Evolutionary conservation across 2,888 invertebrate genomes (phyloP).

Genomic region (Hypselothyrea guttata): DNA sequence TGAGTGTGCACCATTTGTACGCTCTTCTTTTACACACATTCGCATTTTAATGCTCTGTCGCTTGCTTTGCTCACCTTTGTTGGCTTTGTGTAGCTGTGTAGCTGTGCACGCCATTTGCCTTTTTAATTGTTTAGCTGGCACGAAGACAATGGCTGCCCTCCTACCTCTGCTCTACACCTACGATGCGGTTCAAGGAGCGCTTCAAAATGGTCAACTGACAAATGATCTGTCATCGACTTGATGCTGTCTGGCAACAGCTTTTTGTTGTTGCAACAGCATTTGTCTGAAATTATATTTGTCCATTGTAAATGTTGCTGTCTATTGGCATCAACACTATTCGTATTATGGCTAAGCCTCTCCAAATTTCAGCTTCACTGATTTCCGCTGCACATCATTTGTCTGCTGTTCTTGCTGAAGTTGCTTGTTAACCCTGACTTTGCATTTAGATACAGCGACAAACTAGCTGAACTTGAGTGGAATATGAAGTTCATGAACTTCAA

Average conservation of each 20-base stretch:
- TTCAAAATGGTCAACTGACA: slow-evolving; percentile 10
- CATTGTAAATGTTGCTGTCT: slow-evolving; percentile 18
- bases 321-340: slow-evolving; percentile 1
- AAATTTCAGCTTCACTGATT: slow-evolving; percentile 47
- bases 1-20: slow-evolving; percentile 58
- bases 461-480: slow-evolving; percentile 24
- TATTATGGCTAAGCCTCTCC: slow-evolving; percentile 4
- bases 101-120: slow-evolving; percentile 37
- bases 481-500: slow-evolving; percentile 23
- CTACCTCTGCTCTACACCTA: neutral
- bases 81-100: slow-evolving; percentile 9
- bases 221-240: slow-evolving; percentile 28
- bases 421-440: slow-evolving; percentile 23
- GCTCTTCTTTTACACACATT: slow-evolving; percentile 18
- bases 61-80: slow-evolving; percentile 9
- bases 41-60: slow-evolving; percentile 15
- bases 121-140: slow-evolving; percentile 52
- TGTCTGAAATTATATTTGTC: neutral
- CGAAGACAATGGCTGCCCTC: slow-evolving; percentile 5
- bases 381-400: slow-evolving; percentile 58
- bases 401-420: slow-evolving; percentile 51
- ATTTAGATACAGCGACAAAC: slow-evolving; percentile 14
- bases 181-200: slow-evolving; percentile 6
- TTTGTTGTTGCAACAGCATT: slow-evolving; percentile 4
- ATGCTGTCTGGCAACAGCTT: slow-evolving; percentile 38